Percentiles rank a stretch among this genome's conserved stretches.
phyloP scores from a whole-genome alignment of 2,797 vertebrate genomes.

The Hephaestus fuliginosus region DNA sequence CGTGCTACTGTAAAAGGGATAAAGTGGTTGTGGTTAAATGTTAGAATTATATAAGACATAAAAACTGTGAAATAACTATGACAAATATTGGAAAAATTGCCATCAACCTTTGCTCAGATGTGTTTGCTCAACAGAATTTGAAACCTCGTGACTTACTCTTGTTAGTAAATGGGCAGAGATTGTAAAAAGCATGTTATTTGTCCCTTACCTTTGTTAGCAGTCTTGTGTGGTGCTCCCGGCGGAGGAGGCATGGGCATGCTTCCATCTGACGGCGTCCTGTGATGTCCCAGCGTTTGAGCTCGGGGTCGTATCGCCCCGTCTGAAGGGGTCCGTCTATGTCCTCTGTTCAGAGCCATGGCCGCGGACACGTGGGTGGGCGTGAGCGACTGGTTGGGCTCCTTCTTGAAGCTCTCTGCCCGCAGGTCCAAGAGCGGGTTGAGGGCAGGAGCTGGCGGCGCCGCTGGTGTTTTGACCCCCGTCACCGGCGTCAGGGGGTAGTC shows the following conservation, averaged over 20 bases:
- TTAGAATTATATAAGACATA: neutral
- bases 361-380: slow-evolving; percentile 92
- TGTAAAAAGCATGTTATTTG: neutral
- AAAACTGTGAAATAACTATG: neutral
- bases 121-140: neutral
- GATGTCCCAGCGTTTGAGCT: slow-evolving; percentile 85
- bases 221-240: slow-evolving; percentile 49
- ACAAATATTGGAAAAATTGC: neutral
- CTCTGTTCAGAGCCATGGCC: slow-evolving; percentile 84
- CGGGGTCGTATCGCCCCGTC: slow-evolving; percentile 90
- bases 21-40: neutral
- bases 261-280: slow-evolving; percentile 87
- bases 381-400: slow-evolving; percentile 92
- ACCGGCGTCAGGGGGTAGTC: slow-evolving; percentile 79
- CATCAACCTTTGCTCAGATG: neutral
- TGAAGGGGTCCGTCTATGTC: slow-evolving; percentile 91
- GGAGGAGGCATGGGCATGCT: slow-evolving; percentile 86
- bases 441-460: slow-evolving; percentile 46
- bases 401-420: slow-evolving; percentile 93
- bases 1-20: neutral
- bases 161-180: neutral
- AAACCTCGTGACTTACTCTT: neutral
- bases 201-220: slow-evolving; percentile 72
- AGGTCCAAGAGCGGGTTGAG: slow-evolving; percentile 91
- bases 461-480: slow-evolving; percentile 59